These are phyloP conservation scores for Pithys albifrons DNA, from an alignment of 2,113 vertebrate species.

Conservation along the genomic window DNA sequence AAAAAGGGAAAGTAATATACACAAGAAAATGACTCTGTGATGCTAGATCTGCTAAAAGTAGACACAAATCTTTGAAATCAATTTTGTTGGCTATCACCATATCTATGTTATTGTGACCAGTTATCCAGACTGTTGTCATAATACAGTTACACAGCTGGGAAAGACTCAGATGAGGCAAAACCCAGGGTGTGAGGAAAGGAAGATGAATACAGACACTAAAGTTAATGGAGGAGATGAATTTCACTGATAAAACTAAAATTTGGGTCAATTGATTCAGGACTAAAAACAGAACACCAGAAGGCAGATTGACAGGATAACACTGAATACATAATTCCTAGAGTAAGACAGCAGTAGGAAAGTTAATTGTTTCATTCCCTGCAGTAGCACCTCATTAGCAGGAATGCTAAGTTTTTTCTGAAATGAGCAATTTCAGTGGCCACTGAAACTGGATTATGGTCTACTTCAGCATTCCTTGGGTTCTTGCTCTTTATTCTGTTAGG, in stretches of 20 bases:
- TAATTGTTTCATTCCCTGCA: not conserved
- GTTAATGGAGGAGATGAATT: not conserved
- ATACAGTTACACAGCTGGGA: not conserved
- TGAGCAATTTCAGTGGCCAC: not conserved
- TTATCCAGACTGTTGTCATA: not conserved
- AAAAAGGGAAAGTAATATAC: not conserved
- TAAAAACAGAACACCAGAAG: not conserved
- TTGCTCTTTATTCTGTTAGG: not conserved
- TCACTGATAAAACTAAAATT: not conserved
- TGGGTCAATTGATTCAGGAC: not conserved
- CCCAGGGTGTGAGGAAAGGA: not conserved
- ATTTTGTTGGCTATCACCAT: not conserved
- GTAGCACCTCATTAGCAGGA: not conserved
- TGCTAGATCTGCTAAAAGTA: not conserved
- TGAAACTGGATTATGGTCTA: not conserved
- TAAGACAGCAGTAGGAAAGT: not conserved
- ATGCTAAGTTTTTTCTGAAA: not conserved
- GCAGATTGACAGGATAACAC: not conserved
- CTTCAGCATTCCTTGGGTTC: not conserved
- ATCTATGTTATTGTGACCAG: not conserved
- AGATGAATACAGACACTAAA: not conserved
- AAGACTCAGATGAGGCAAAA: not conserved
- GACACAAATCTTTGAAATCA: not conserved
- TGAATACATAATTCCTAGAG: not conserved
- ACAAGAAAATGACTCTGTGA: not conserved